Conservation (phyloP, 1,140 invertebrate genomes). For the Daktulosphaira vitifoliae region DNA sequence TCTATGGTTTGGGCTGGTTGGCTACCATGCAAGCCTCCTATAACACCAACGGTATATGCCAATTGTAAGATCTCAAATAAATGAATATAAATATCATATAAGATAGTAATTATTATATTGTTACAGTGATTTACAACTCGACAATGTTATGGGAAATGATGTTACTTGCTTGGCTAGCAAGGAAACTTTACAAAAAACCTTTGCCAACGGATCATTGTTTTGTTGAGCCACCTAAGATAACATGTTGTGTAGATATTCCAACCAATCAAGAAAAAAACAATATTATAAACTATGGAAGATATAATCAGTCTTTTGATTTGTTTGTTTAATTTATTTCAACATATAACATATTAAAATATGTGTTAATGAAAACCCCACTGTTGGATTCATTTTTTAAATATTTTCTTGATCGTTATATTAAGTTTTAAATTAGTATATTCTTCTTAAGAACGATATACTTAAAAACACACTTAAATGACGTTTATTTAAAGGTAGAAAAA, state of each 20-base stretch:
- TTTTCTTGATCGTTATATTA: too few species aligned
- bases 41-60: constrained; percentile 46
- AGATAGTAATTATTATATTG: too few species aligned
- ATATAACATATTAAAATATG: too few species aligned
- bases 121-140: constrained; percentile 51
- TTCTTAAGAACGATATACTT: too few species aligned
- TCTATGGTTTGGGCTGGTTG: constrained; percentile 36
- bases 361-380: too few species aligned
- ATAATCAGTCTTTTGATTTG: constrained; percentile 27
- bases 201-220: constrained; percentile 39
- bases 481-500: too few species aligned
- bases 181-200: constrained; percentile 47
- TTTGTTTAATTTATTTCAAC: constrained; percentile 3
- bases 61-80: constrained; percentile 44
- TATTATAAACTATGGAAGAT: constrained; percentile 14
- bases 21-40: constrained; percentile 41
- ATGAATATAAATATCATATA: background rate
- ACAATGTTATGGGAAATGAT: constrained; percentile 54
- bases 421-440: too few species aligned
- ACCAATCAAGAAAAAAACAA: constrained; percentile 26
- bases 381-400: too few species aligned
- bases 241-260: constrained; percentile 7
- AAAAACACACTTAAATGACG: too few species aligned
- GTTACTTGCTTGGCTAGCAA: constrained; percentile 48
- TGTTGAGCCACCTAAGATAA: constrained; percentile 12